Percentiles rank a stretch among this genome's conserved stretches.
These are phyloP conservation scores for Matsumyia berberina DNA, from an alignment of 2,888 invertebrate genomes.

Conservation along the genomic window DNA sequence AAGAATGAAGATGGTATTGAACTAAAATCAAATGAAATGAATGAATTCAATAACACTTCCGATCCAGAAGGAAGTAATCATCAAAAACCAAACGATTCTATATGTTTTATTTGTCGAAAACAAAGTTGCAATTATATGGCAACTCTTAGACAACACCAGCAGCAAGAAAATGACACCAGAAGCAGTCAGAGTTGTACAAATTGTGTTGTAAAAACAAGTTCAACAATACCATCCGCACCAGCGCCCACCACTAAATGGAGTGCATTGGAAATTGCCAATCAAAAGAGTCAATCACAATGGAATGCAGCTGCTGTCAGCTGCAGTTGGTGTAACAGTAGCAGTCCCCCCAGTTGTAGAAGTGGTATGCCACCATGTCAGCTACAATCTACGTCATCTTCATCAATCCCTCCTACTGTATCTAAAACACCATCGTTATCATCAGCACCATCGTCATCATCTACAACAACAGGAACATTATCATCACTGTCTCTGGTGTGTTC, in stretches of 20 bases:
- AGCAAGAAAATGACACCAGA: slow-evolving; percentile 44
- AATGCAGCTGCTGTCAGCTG: slow-evolving; percentile 50
- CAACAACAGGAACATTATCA: slow-evolving; percentile 27
- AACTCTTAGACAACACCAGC: slow-evolving; percentile 24
- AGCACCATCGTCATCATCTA: slow-evolving; percentile 1
- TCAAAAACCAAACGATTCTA: slow-evolving; percentile 22
- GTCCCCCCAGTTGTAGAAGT: slow-evolving; percentile 28
- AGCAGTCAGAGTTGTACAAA: slow-evolving; percentile 55
- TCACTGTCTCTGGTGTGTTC: slow-evolving; percentile 38
- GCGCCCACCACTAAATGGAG: slow-evolving; percentile 37
- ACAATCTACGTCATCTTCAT: slow-evolving; percentile 57
- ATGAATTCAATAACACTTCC: background rate
- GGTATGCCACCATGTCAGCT: slow-evolving; percentile 64
- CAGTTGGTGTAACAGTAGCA: slow-evolving; percentile 52
- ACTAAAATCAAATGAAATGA: slow-evolving; percentile 16
- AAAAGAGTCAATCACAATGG: slow-evolving; percentile 63
- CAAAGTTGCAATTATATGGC: slow-evolving; percentile 47
- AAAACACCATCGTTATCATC: slow-evolving; percentile 42
- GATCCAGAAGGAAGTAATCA: background rate
- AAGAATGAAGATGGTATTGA: slow-evolving; percentile 8
- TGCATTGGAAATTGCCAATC: slow-evolving; percentile 61
- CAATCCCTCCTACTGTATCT: slow-evolving; percentile 54
- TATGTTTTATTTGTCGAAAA: slow-evolving; percentile 64
- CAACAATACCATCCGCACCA: slow-evolving; percentile 43
- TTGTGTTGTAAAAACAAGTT: slow-evolving; percentile 55